These are phyloP conservation scores for Pyrocephalus nanus DNA, from an alignment of 2,797 vertebrate species.

Conservation along the genomic window DNA sequence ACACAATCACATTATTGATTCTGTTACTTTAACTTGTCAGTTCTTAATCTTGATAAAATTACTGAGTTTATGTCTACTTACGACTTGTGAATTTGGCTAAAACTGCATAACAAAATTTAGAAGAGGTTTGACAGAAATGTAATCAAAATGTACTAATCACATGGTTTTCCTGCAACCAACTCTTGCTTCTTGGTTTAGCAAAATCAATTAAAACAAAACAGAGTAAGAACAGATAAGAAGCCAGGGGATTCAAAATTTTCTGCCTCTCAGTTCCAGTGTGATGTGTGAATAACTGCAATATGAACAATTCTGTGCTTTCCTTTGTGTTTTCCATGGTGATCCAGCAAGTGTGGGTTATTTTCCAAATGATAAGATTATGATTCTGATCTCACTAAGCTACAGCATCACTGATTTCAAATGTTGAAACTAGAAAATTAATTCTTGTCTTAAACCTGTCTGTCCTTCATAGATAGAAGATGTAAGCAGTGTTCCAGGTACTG, in stretches of 20 bases:
- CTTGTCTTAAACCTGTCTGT: neutral
- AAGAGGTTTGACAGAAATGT: neutral
- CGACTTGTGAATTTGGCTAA: neutral
- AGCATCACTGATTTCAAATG: neutral
- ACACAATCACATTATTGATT: neutral
- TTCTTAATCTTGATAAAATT: neutral
- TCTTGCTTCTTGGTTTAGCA: conserved; percentile 47
- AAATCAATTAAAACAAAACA: neutral
- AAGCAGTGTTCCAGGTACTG: neutral
- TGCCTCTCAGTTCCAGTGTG: neutral
- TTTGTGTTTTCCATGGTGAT: neutral
- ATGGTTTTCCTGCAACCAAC: neutral
- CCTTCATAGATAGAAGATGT: neutral
- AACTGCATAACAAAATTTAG: neutral
- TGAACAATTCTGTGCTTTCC: neutral
- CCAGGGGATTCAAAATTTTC: neutral
- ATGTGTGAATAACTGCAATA: neutral
- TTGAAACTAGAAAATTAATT: neutral
- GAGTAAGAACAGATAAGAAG: neutral
- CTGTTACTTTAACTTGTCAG: neutral
- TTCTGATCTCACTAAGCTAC: neutral
- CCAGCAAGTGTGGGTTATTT: neutral
- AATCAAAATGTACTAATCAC: neutral
- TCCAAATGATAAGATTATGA: neutral
- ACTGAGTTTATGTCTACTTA: neutral